Base-by-base conservation (phyloP, 2,888 invertebrate genomes). In the Steinernema scapterisci region DNA sequence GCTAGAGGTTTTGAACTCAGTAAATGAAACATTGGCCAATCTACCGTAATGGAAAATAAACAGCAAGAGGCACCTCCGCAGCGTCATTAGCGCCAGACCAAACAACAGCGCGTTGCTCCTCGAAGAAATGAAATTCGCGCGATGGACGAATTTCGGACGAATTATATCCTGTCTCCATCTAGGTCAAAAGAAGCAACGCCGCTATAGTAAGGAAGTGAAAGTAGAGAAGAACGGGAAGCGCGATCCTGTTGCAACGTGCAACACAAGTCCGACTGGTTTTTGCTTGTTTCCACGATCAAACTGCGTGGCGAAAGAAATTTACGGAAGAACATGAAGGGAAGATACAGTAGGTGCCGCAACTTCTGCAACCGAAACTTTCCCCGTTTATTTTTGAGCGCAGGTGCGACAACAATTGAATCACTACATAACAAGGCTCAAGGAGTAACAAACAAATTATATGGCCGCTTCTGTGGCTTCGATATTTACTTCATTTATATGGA, bases 131-230 rank as follows among this genome's bases (percentile, higher is more conserved):
- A 9, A 16, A 63, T 16, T 63, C 7, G 27, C 21, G 63, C 9
- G 11, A 3, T 25, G 9, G 63, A 31, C 63, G 25, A 21, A 31
- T 13, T 21, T 27, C 63, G 25, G 3, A 11, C 7, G 25, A 16
- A 16, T 27, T 63, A 63, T 31, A 63, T 63, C 63, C 63, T 25
- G 63, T 63, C 31, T 31, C 19, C 63, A 63, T 31, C 27, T 63
- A 63, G 63, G 63, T 63, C 63, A 31, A 27, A 31, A 25, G 63
- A 31, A 31, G 38, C 38, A 63, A 27, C 63, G 21, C 5, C 54
- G 25, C 16, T 54, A 21, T 25, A 19, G 54, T 54, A 13, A 16
- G 27, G 25, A 63, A 63, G 63, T 21, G 63, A 63, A 63, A 63
- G 63, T 63, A 31, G 3, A 25, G 19, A 31, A 13, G 25, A 31